phyloP scores from a whole-genome alignment of 2,888 invertebrate genomes.

The Brachylomia viminalis region DNA sequence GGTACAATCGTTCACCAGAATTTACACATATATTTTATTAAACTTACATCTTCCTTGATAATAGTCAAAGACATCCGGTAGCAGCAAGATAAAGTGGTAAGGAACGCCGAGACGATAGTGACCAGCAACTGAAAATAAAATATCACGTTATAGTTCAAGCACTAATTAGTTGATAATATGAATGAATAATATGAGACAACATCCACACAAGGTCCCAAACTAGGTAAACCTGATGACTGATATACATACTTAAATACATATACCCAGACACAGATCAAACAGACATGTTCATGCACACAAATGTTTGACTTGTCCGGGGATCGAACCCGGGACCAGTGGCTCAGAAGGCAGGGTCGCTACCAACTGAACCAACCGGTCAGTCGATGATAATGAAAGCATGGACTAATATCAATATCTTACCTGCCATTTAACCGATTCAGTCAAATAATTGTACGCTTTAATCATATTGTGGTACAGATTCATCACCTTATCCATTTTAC shows the following conservation, averaged over 20 bases:
- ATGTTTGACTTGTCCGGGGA: too few species aligned
- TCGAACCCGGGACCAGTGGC: too few species aligned
- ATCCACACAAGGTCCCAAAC: too few species aligned
- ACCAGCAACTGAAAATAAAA: conserved; percentile 62
- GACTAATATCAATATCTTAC: conserved; percentile 62
- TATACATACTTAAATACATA: too few species aligned
- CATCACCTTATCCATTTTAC: conserved; percentile 77
- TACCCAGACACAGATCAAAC: too few species aligned
- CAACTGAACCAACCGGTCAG: too few species aligned
- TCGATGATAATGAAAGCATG: background rate
- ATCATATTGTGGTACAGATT: conserved; percentile 78
- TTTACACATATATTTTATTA: background rate
- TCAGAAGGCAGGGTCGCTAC: too few species aligned
- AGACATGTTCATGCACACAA: too few species aligned
- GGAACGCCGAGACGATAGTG: conserved; percentile 74
- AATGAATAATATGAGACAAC: too few species aligned
- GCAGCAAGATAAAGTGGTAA: conserved; percentile 70
- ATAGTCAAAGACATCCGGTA: conserved; percentile 72
- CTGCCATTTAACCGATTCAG: conserved; percentile 83
- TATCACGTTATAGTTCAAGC: background rate
- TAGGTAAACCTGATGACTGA: too few species aligned
- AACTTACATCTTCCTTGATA: conserved; percentile 74
- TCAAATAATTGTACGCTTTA: conserved; percentile 75
- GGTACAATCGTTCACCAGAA: background rate
- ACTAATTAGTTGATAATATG: background rate